Conservation (phyloP, 2,888 invertebrate genomes). For the Callyntrura guangdongensis region DNA sequence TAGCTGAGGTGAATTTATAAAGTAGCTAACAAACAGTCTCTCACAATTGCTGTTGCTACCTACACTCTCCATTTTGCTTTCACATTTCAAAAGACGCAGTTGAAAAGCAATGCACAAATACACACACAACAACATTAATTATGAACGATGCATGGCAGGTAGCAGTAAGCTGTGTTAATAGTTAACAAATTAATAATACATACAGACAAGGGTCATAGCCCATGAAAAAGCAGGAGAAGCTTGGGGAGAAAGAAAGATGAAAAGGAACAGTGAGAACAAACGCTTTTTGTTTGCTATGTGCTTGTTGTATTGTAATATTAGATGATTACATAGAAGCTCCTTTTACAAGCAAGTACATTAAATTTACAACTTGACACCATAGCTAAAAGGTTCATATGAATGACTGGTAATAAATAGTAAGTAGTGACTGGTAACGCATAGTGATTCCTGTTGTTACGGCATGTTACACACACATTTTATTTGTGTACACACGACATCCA, state of each 20-base stretch:
- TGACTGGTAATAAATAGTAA: background rate
- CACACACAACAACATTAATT: slow-evolving; percentile 42
- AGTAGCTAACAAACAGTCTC: no score
- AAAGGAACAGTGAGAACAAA: slow-evolving; percentile 32
- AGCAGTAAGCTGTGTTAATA: slow-evolving; percentile 45
- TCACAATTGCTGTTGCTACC: background rate
- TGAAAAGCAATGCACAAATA: background rate
- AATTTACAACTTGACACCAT: slow-evolving; percentile 68
- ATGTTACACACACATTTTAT: background rate
- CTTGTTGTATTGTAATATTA: slow-evolving; percentile 24
- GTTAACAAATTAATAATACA: slow-evolving; percentile 43
- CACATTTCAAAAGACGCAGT: background rate
- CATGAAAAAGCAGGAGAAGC: background rate
- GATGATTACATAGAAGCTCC: slow-evolving; percentile 38
- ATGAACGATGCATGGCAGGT: slow-evolving; percentile 40
- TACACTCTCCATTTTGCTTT: background rate
- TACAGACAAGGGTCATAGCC: slow-evolving; percentile 34
- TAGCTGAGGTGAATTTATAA: no score
- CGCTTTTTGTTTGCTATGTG: background rate
- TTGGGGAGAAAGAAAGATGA: slow-evolving; percentile 5
- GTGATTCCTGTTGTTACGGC: background rate
- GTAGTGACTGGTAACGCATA: background rate
- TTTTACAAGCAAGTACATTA: slow-evolving; percentile 46
- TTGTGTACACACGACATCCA: background rate
- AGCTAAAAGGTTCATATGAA: background rate